Conservation (phyloP, 2,113 vertebrate genomes). For the Centrocercus urophasianus region DNA sequence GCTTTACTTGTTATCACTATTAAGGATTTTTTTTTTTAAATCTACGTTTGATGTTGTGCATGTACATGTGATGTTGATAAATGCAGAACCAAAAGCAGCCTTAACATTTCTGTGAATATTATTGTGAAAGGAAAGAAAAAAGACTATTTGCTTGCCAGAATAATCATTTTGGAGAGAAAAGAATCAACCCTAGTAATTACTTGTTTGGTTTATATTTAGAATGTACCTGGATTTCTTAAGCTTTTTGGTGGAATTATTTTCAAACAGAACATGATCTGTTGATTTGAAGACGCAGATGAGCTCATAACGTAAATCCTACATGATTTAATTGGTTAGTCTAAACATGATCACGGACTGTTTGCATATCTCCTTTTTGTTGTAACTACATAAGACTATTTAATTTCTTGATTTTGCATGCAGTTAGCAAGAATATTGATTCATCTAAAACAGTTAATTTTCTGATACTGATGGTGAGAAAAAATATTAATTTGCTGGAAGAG, state of each 20-base stretch:
- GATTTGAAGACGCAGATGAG: not conserved
- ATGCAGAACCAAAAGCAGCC: not conserved
- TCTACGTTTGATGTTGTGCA: not conserved
- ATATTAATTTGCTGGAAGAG: constrained; percentile 58
- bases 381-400: constrained; percentile 28
- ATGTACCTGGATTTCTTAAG: not conserved
- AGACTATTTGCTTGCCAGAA: not conserved
- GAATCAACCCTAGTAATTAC: not conserved
- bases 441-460: constrained; percentile 43
- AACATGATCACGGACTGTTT: constrained; percentile 29
- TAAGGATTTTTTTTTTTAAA: not conserved
- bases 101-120: not conserved
- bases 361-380: constrained; percentile 14
- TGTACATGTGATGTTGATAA: not conserved
- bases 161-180: not conserved
- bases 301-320: not conserved
- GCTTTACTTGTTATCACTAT: not conserved
- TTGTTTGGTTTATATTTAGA: constrained; percentile 12
- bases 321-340: constrained; percentile 27
- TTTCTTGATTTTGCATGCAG: constrained; percentile 55
- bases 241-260: constrained; percentile 23
- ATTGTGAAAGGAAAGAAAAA: not conserved
- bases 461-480: constrained; percentile 25
- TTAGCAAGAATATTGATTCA: constrained; percentile 55
- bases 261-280: not conserved